These are phyloP conservation scores for Drosophila guanche DNA, from an alignment of 1,140 invertebrate species.

Conservation along the genomic window DNA sequence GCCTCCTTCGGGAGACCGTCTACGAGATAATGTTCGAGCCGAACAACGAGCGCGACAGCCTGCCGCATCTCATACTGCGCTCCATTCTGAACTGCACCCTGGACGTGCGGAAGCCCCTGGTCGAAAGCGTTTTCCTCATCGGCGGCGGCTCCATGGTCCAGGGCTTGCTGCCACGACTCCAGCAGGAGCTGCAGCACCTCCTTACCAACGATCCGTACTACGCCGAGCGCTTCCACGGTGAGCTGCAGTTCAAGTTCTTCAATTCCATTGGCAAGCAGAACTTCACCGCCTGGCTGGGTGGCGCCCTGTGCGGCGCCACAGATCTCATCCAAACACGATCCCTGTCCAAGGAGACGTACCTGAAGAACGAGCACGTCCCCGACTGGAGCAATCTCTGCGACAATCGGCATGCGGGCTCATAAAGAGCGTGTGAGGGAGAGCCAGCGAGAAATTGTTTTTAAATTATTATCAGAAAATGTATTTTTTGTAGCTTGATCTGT, in stretches of 20 bases:
- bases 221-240: slow-evolving; percentile 84
- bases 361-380: slow-evolving; percentile 88
- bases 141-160: slow-evolving; percentile 93
- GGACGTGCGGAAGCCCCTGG: slow-evolving; percentile 89
- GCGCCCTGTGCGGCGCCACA: slow-evolving; percentile 92
- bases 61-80: slow-evolving; percentile 93
- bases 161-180: slow-evolving; percentile 90
- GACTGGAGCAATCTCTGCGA: slow-evolving; percentile 92
- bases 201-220: slow-evolving; percentile 86
- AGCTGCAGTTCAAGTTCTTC: slow-evolving; percentile 89
- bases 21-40: slow-evolving; percentile 93
- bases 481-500: too few species aligned
- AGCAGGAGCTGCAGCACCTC: slow-evolving; percentile 89
- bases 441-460: too few species aligned
- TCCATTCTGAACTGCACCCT: slow-evolving; percentile 91
- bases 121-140: slow-evolving; percentile 92
- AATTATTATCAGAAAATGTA: too few species aligned
- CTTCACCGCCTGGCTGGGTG: slow-evolving; percentile 93
- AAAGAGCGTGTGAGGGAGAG: background rate
- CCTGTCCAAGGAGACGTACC: slow-evolving; percentile 90
- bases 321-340: slow-evolving; percentile 90
- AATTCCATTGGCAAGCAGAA: slow-evolving; percentile 91
- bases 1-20: slow-evolving; percentile 89
- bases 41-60: slow-evolving; percentile 92
- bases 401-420: slow-evolving; percentile 83